Evolutionary conservation across 2,113 vertebrate species (phyloP), one percentile per base, ranked within the genome.

Genomic region (Ammodytes dubius): DNA sequence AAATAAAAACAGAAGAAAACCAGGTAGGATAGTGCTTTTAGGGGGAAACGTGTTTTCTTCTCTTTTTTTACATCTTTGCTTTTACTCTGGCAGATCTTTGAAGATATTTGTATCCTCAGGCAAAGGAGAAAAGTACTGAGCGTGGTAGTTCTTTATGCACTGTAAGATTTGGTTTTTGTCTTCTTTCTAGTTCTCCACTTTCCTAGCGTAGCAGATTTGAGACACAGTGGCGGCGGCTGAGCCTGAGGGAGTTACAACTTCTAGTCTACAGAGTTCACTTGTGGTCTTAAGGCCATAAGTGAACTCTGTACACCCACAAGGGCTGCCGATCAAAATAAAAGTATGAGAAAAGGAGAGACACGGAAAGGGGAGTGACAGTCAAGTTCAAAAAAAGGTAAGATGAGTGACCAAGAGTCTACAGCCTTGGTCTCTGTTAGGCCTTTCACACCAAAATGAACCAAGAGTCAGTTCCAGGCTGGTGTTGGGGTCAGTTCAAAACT

Each of bases 41-140:
- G 52, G 72, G 67, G 46, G 0, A 14, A 35, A 66, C 12, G 1
- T n/a, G 3, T 9, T 65, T 59, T 77, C 42, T 27, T 27, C 54
- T 65, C 74, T 46, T 58, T 65, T 61, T 6, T 46, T 35, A 2
- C 47, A 59, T 61, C 73, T 87, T 68, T 67, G 43, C 74, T 72
- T 78, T 76, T 87, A 86, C 73, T 74, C 77, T 84, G 86, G 85
- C 73, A 77, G 79, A 87, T 88, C 87, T 91, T 92, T 95, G 88
- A 94, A 93, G 89, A 91, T 90, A 86, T 94, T 85, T 88, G 68
- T 90, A 65, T 91, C 92, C 90, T 71, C 46, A 40, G 91, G 93
- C 87, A 43, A 87, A 83, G 60, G 59, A 27, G 27, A 83, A 59
- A 90, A 91, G 79, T 49, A 90, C 68, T 19, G 84, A 85, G 71